Conservation (phyloP, 1,140 invertebrate species). For the Heliconius hewitsoni region DNA sequence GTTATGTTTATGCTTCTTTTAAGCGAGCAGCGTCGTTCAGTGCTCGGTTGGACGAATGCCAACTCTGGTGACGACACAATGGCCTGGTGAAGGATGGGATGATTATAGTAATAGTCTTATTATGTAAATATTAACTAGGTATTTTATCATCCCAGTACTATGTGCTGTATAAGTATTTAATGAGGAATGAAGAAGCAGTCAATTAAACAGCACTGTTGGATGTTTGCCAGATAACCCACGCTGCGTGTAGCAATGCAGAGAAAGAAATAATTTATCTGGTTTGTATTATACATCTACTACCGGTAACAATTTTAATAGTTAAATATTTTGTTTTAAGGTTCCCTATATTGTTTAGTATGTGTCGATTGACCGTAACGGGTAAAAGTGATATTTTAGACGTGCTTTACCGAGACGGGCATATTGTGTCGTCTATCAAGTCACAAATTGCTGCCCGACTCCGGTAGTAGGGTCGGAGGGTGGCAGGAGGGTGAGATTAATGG, state of each 20-base stretch:
- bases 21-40: conserved; percentile 15
- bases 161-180: background rate
- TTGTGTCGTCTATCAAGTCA: conserved; percentile 30
- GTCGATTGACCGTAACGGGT: background rate
- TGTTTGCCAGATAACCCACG: conserved; percentile 21
- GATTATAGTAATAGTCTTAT: conserved; percentile 14
- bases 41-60: conserved; percentile 14
- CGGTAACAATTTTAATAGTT: background rate
- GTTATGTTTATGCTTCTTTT: conserved; percentile 9
- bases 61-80: conserved; percentile 8
- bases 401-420: conserved; percentile 25
- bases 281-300: background rate
- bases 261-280: conserved; percentile 19
- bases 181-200: background rate
- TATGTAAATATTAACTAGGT: conserved; percentile 19
- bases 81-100: conserved; percentile 1
- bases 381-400: background rate
- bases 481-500: conserved; percentile 56
- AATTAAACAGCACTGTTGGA: conserved; percentile 30
- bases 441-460: conserved; percentile 38
- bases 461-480: conserved; percentile 25
- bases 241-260: conserved; percentile 24
- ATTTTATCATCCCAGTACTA: conserved; percentile 5
- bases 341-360: background rate
- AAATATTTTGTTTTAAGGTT: too few relatives aligned